A percentile compares a stretch with the other conserved stretches of the same genome.
These are phyloP conservation scores for Smithornis capensis DNA, from an alignment of 2,113 vertebrate genomes.

Conservation along the genomic window DNA sequence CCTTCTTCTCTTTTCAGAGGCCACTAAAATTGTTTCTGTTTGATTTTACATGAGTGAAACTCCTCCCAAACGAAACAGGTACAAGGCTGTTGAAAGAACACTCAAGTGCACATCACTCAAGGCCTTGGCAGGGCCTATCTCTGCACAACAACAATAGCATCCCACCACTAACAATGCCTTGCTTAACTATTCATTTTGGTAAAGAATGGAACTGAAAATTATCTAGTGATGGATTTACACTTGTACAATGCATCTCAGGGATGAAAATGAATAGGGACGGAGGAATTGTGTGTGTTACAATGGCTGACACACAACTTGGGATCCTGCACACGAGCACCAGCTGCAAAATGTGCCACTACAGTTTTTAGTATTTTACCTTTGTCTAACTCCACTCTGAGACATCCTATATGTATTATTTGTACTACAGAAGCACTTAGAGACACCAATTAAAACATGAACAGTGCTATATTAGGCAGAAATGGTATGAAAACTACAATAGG, in stretches of 20 bases:
- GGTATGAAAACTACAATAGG: not conserved
- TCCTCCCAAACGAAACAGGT: slow-evolving; percentile 67
- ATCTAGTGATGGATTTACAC: slow-evolving; percentile 65
- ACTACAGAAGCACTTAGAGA: not conserved
- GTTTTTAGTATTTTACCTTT: not conserved
- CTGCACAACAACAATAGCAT: slow-evolving; percentile 48
- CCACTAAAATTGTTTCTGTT: slow-evolving; percentile 68
- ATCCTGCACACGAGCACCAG: not conserved
- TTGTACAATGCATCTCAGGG: slow-evolving; percentile 32
- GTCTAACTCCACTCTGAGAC: not conserved
- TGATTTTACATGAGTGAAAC: slow-evolving; percentile 66
- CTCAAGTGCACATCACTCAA: slow-evolving; percentile 65
- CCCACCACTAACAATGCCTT: slow-evolving; percentile 59
- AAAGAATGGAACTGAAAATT: slow-evolving; percentile 69
- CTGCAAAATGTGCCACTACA: not conserved
- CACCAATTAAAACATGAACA: slow-evolving; percentile 35
- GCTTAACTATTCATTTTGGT: slow-evolving; percentile 67
- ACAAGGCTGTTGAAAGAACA: slow-evolving; percentile 66
- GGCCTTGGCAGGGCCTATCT: slow-evolving; percentile 57
- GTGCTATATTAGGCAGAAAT: not conserved
- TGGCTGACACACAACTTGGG: slow-evolving; percentile 14
- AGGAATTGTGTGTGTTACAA: slow-evolving; percentile 42
- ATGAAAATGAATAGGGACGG: slow-evolving; percentile 46
- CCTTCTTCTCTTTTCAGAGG: slow-evolving; percentile 61
- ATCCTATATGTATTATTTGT: not conserved